Base-by-base conservation (phyloP, 2,113 vertebrate genomes). In the Pipra filicauda region DNA sequence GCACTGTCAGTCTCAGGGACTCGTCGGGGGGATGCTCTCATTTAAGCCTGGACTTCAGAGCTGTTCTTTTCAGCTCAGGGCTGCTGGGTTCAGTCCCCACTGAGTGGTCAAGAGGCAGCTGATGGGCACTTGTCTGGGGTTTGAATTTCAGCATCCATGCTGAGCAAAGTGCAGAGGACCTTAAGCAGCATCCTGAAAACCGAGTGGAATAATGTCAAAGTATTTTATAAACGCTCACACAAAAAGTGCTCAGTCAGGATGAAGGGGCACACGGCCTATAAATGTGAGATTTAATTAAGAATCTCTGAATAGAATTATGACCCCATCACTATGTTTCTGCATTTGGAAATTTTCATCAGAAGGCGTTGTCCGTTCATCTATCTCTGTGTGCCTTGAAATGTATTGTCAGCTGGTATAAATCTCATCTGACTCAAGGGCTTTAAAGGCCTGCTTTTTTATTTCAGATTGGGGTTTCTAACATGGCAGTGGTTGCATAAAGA, bases 281-380 rank as follows among this genome's bases (percentile, higher is more conserved):
- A 70, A 85, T 37, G 33, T 58, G n/a, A 85, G 62, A 79, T 93
- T 89, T 80, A 90, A 90, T 49, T 90, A 81, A 80, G 51, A 35
- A 13, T 59, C 67, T 88, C 51, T 70, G 52, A 83, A 44, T 22
- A 72, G 75, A 83, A 55, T 67, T 77, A 77, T 35, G 75, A 91
- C n/a, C 30, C 39, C 26, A 46, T 1, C 39, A 88, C 46, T 37
- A n/a, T 30, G 48, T 80, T 88, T 49, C 75, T 80, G 2, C 49
- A 28, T 88, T 74, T 52, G 67, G 79, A 94, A 94, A 71, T 88
- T 90, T 85, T 72, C 27, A 9, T 91, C 89, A 52, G 74, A 77
- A 93, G 51, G 55, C 39, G 8, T 58, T 58, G 55, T 77, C 51
- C 20, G 30, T 89, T 86, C n/a, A 13, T 78, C 61, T 81, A 0